These are phyloP conservation scores for Microcebus murinus DNA, from an alignment of 2,113 vertebrate species.

Conservation along the genomic window DNA sequence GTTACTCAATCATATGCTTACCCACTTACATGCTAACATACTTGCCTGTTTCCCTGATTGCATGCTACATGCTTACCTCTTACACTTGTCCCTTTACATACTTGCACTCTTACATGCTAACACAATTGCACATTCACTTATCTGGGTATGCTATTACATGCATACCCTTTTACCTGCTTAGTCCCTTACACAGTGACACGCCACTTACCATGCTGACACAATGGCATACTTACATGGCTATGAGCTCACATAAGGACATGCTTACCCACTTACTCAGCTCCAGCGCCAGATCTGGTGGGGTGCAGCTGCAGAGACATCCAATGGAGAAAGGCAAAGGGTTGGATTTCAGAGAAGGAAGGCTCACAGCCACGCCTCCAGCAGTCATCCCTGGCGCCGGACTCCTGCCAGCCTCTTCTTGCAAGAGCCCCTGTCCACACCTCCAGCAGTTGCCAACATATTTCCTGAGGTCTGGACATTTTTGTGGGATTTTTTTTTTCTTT, in stretches of 20 bases:
- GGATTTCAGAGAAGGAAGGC: not conserved
- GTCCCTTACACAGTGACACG: not conserved
- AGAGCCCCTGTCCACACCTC: not conserved
- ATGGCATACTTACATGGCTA: not conserved
- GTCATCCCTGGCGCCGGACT: not conserved
- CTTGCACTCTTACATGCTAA: not conserved
- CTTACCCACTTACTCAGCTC: not conserved
- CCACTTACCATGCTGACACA: not conserved
- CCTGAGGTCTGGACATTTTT: constrained; percentile 55
- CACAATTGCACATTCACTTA: not conserved
- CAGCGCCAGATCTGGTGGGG: not conserved
- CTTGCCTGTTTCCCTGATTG: not conserved
- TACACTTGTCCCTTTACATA: not conserved
- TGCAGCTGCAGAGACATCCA: not conserved
- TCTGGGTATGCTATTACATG: not conserved
- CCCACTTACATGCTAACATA: not conserved
- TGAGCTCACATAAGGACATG: not conserved
- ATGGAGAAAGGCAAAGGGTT: not conserved
- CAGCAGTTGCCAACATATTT: constrained; percentile 35
- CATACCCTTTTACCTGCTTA: not conserved
- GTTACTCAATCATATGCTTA: not conserved
- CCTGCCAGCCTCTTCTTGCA: constrained; percentile 1
- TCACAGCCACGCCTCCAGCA: not conserved
- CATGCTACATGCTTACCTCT: not conserved
- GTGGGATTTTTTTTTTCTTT: not conserved